Conservation (phyloP, 1,140 invertebrate species). For the Helicoverpa armigera region DNA sequence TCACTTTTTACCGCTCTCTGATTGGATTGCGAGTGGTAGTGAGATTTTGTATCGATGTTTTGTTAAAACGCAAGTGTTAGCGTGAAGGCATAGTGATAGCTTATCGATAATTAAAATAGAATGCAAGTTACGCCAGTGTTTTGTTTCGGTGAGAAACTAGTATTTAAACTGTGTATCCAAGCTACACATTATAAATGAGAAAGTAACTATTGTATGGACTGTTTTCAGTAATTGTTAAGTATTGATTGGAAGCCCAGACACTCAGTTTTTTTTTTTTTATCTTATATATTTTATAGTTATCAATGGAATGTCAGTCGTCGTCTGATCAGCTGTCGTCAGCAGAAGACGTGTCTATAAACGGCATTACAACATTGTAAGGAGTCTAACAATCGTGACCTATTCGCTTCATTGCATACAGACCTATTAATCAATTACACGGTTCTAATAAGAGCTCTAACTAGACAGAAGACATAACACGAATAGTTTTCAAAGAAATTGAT, state of each 20-base stretch:
- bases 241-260: no score
- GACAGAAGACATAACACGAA: background rate
- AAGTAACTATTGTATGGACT: no score
- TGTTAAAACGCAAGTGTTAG: constrained; percentile 4
- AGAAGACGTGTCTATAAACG: background rate
- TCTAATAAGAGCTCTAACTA: background rate
- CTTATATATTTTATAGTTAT: no score
- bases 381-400: background rate
- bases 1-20: constrained; percentile 47
- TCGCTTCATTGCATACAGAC: background rate
- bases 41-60: background rate
- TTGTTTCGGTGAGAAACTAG: background rate
- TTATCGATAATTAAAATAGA: background rate
- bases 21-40: constrained; percentile 9
- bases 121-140: background rate
- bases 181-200: no score
- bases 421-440: background rate
- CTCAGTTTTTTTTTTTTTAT: no score
- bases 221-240: background rate
- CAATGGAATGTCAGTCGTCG: no score
- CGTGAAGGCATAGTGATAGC: no score
- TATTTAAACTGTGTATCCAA: background rate
- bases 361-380: background rate
- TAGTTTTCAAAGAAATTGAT: constrained; percentile 43
- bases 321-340: no score